Conservation (phyloP, 2,113 vertebrate genomes). For the Ceyx margarethae region DNA sequence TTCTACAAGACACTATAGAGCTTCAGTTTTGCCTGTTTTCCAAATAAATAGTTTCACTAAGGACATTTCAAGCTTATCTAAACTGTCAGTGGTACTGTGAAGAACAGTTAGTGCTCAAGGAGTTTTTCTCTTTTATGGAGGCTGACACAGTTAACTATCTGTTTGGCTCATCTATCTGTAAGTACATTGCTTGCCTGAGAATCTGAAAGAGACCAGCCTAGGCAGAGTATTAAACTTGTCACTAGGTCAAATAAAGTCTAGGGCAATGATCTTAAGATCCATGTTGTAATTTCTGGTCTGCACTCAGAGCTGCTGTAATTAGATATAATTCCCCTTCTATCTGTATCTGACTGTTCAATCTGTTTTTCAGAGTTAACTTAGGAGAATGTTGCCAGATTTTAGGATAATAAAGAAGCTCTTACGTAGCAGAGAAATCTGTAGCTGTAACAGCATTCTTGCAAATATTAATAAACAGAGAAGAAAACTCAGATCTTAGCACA, state of each 20-base stretch:
- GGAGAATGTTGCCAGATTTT: slow-evolving; percentile 26
- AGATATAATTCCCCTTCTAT: slow-evolving; percentile 22
- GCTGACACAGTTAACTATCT: slow-evolving; percentile 27
- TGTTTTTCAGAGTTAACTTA: slow-evolving; percentile 21
- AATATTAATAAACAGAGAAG: slow-evolving; percentile 1
- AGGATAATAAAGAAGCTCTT: slow-evolving; percentile 13
- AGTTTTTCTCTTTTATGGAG: background rate
- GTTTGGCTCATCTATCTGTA: slow-evolving; percentile 6
- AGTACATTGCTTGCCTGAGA: background rate
- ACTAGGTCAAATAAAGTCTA: slow-evolving; percentile 2
- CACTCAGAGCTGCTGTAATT: slow-evolving; percentile 2
- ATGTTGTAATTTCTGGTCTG: slow-evolving; percentile 26
- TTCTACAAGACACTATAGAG: background rate
- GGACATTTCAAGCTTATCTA: background rate
- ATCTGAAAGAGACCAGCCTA: background rate
- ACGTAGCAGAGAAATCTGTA: background rate
- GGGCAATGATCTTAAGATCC: slow-evolving; percentile 10
- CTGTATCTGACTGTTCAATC: slow-evolving; percentile 24
- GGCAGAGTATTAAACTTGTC: slow-evolving; percentile 31
- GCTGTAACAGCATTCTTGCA: background rate
- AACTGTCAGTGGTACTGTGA: background rate
- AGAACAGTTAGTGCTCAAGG: background rate
- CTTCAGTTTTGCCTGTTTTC: background rate
- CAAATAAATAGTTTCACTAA: background rate
- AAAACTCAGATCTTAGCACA: background rate